Evolutionary conservation across 2,888 invertebrate genomes (phyloP), one percentile per base, ranked within the genome.

Genomic region (Caenorhabditis virilis): DNA sequence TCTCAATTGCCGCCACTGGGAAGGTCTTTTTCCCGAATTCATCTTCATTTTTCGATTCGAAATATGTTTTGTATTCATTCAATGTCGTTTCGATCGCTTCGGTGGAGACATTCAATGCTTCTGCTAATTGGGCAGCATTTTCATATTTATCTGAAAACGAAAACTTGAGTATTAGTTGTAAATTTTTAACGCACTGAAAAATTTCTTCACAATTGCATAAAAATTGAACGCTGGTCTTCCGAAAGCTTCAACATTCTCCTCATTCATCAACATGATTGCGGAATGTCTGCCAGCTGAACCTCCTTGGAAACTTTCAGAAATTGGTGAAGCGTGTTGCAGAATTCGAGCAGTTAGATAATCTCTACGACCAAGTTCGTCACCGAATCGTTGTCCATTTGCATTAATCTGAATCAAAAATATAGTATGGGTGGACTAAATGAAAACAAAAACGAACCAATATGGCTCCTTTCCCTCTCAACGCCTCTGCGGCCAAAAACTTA

Each of bases 401-500:
- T 77, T 80, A 20, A 82, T 57, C 70, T 80, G 16, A 18, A 61
- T 20, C n/a, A 23, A 4, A 23, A 33, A 9, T 20, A 43, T 11
- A 4, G 7, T 30, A 7, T 47, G 5, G 5, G 9, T 27, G 4
- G 5, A 25, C 15, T 9, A 13, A 16, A 27, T 27, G 6, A 25
- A 47, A 16, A 15, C 35, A 23, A n/a, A 18, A 2, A 42, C 60
- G 45, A 23, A 79, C 78, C 68, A 78, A 55, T 22, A 82, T 47
- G 6, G 79, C 80, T 26, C 82, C 83, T 51, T 80, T 80, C 50
- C 83, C 83, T 13, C 83, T 61, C 18, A 83, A 65, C 20, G 83
- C 83, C 47, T 83, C 83, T 13, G 83, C 83, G 0, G 83, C 83
- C 36, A 83, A 62, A 62, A 83, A 83, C 53, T 83, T 83, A 3